Evolutionary conservation across 1,140 invertebrate species (phyloP).

Genomic region (Harpegnathos saltator): DNA sequence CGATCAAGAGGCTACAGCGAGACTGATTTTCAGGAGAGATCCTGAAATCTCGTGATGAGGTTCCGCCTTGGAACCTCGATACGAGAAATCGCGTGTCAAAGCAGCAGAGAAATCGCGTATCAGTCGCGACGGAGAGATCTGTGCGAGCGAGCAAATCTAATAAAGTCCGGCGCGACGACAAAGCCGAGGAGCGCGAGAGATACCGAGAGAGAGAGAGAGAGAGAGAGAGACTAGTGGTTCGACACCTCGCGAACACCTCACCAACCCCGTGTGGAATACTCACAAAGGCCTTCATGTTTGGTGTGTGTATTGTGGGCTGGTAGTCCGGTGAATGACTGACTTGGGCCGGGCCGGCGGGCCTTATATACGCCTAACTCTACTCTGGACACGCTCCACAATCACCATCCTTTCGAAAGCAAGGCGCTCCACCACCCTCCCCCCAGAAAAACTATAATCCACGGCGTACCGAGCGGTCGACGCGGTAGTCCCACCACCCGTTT

Average conservation of each 20-base stretch:
- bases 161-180: constrained; percentile 13
- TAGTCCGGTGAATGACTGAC: constrained; percentile 86
- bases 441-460: constrained; percentile 85
- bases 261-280: constrained; percentile 82
- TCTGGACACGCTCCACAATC: constrained; percentile 86
- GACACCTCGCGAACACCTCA: constrained; percentile 65
- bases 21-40: background rate
- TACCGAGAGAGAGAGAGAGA: constrained; percentile 6
- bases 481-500: constrained; percentile 66
- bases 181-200: background rate
- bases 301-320: constrained; percentile 85
- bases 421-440: constrained; percentile 82
- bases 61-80: too few species aligned
- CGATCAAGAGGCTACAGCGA: background rate
- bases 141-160: background rate
- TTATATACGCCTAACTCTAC: constrained; percentile 86
- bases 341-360: constrained; percentile 84
- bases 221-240: constrained; percentile 15
- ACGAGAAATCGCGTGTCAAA: background rate
- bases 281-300: constrained; percentile 87
- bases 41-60: too few species aligned
- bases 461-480: constrained; percentile 62
- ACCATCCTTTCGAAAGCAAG: constrained; percentile 86
- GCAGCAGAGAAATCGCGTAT: background rate
- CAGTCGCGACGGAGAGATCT: background rate